These are phyloP conservation scores for Epinephelus coioides DNA, from an alignment of 2,797 vertebrate genomes.

Conservation along the genomic window DNA sequence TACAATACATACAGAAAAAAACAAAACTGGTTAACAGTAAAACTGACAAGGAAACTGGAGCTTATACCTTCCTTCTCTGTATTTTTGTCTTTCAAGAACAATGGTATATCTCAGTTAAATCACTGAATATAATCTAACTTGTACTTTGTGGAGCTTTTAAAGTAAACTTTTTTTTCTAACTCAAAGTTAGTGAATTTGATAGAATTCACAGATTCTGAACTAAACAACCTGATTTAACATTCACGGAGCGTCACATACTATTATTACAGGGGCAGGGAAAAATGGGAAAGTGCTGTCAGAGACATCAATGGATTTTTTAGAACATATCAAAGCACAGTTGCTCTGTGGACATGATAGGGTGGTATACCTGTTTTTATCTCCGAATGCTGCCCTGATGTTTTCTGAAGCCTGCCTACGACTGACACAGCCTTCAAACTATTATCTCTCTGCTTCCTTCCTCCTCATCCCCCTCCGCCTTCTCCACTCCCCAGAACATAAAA, in stretches of 20 bases:
- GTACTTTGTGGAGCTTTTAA: background rate
- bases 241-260: constrained; percentile 34
- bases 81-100: background rate
- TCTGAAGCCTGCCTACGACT: constrained; percentile 81
- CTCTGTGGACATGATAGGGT: constrained; percentile 84
- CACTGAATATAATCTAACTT: background rate
- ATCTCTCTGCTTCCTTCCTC: constrained; percentile 70
- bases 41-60: background rate
- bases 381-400: constrained; percentile 82
- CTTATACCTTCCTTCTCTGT: background rate
- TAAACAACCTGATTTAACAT: constrained; percentile 59
- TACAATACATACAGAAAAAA: background rate
- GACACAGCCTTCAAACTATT: constrained; percentile 83
- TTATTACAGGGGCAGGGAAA: constrained; percentile 54
- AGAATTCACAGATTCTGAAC: constrained; percentile 38
- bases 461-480: constrained; percentile 44
- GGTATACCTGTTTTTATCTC: constrained; percentile 86
- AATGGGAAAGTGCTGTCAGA: constrained; percentile 70
- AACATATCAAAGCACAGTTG: constrained; percentile 84
- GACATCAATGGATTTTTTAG: constrained; percentile 79
- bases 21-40: background rate
- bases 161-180: background rate
- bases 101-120: background rate
- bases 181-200: constrained; percentile 23
- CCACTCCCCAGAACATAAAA: constrained; percentile 73